phyloP scores from a whole-genome alignment of 1,140 invertebrate species.

The Procambarus virginalis region DNA sequence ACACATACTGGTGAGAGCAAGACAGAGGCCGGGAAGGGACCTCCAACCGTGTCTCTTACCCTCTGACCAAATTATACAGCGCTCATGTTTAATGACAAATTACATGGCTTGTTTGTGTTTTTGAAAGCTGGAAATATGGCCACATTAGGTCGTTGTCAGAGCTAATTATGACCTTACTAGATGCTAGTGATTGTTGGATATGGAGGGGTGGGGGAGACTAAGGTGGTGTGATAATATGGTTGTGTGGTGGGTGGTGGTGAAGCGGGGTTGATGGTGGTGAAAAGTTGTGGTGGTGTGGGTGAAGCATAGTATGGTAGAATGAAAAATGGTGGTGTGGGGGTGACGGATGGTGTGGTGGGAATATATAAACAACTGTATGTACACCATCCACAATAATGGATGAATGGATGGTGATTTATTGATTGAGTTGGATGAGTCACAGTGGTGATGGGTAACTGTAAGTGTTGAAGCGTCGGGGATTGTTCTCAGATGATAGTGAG shows the following conservation, averaged over 20 bases:
- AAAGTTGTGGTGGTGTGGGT: too few species aligned
- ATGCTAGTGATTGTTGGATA: background rate
- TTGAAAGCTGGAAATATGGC: constrained; percentile 3
- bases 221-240: background rate
- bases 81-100: background rate
- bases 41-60: too few species aligned
- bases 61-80: constrained; percentile 4
- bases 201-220: background rate
- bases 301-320: too few species aligned
- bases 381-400: too few species aligned
- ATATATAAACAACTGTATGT: too few species aligned
- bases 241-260: background rate
- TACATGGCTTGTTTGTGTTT: background rate
- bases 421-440: too few species aligned
- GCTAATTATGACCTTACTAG: constrained; percentile 4
- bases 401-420: too few species aligned
- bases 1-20: too few species aligned
- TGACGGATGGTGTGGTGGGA: too few species aligned
- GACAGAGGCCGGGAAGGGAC: too few species aligned
- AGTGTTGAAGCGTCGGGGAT: background rate
- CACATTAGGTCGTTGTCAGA: background rate
- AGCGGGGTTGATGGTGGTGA: background rate
- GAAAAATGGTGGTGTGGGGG: too few species aligned
- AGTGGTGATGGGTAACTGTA: too few species aligned
- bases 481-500: background rate